A percentile compares a stretch with the other conserved stretches of the same genome.
Conservation (phyloP, 2,888 invertebrate species). For the Chymomyza procnemis region DNA sequence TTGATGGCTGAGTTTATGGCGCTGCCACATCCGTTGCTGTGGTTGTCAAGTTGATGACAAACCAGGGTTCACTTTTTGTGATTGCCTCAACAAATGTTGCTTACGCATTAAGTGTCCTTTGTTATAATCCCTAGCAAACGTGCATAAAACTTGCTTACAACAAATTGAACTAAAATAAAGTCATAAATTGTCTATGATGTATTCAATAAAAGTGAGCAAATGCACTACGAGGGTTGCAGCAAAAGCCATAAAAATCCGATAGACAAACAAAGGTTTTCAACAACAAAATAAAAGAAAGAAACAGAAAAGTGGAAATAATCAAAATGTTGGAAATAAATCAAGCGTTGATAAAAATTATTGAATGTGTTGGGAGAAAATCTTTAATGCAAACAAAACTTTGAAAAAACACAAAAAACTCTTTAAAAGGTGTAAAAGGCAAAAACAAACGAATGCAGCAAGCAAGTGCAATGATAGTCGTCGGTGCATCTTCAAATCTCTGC, state of each 20-base stretch:
- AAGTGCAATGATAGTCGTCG: background rate
- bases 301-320: background rate
- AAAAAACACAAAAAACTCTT: conserved; percentile 31
- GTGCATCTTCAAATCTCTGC: conserved; percentile 1
- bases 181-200: conserved; percentile 51
- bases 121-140: conserved; percentile 18
- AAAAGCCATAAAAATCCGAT: background rate
- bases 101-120: conserved; percentile 23
- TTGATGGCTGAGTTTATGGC: conserved; percentile 66
- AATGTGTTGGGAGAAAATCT: conserved; percentile 30
- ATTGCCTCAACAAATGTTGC: background rate
- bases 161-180: conserved; percentile 1
- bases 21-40: conserved; percentile 52
- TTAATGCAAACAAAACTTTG: conserved; percentile 36
- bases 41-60: conserved; percentile 62
- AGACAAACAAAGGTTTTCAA: background rate
- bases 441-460: conserved; percentile 50
- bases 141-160: conserved; percentile 32
- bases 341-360: conserved; percentile 35
- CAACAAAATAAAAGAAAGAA: background rate
- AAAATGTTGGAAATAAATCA: background rate
- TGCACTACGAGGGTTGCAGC: background rate
- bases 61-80: conserved; percentile 41
- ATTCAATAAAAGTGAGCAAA: conserved; percentile 36
- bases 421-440: conserved; percentile 73